Percentiles rank a stretch among this genome's conserved stretches.
These are phyloP conservation scores for Poecile atricapillus DNA, from an alignment of 2,113 vertebrate genomes.

Conservation along the genomic window DNA sequence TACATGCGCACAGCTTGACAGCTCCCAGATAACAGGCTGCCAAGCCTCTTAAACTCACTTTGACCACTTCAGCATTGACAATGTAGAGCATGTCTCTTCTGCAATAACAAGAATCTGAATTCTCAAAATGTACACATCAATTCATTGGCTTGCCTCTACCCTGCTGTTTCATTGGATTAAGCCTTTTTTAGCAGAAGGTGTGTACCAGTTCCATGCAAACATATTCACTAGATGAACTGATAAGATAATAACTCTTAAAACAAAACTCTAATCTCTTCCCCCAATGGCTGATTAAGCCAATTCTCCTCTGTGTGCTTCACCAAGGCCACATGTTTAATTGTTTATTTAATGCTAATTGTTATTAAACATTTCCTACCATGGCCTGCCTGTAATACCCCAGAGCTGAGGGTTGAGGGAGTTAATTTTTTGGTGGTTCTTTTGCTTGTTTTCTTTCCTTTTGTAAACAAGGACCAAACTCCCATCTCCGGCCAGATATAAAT, in stretches of 20 bases:
- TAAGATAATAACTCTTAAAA: not conserved
- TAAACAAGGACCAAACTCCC: not conserved
- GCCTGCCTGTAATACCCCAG: rapidly evolving
- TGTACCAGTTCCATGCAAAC: not conserved
- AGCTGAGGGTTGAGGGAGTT: not conserved
- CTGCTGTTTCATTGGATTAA: not conserved
- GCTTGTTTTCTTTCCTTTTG: not conserved
- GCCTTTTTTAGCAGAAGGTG: not conserved
- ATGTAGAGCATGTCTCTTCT: not conserved
- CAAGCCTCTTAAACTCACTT: not conserved
- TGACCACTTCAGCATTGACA: not conserved
- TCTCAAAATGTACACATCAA: not conserved
- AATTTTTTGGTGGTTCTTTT: not conserved
- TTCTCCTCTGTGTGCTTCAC: not conserved
- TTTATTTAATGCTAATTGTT: not conserved
- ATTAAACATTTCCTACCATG: not conserved
- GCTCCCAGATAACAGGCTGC: not conserved
- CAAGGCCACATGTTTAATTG: not conserved
- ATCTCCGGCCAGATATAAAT: not conserved
- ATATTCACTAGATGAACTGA: not conserved
- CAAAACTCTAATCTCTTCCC: not conserved
- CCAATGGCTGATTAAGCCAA: not conserved
- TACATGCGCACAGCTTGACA: not conserved
- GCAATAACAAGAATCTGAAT: not conserved
- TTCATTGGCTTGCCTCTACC: not conserved